Percentiles rank a stretch among this genome's conserved stretches.
Conservation (phyloP, 2,888 invertebrate genomes). For the Heliconius hortense region DNA sequence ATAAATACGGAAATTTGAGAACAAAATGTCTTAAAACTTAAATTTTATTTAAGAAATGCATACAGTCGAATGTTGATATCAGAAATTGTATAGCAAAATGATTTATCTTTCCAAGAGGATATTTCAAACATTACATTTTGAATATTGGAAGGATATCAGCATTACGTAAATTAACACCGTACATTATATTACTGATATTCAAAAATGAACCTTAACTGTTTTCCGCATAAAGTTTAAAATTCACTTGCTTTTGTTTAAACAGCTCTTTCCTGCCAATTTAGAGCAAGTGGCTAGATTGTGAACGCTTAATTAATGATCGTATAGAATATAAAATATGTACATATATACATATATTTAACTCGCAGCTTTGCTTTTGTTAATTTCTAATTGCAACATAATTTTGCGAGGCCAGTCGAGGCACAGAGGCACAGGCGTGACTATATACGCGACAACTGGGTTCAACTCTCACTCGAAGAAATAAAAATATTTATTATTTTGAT, state of each 20-base stretch:
- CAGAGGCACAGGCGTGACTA: too few species aligned
- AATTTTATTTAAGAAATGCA: not conserved
- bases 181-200: not conserved
- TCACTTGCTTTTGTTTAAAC: not conserved
- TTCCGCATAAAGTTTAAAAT: not conserved
- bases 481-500: too few species aligned
- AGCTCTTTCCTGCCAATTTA: constrained; percentile 8
- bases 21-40: not conserved
- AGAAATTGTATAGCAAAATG: not conserved
- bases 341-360: not conserved
- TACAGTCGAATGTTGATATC: not conserved
- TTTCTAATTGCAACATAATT: not conserved
- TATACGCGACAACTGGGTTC: too few species aligned
- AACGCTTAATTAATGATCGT: constrained; percentile 14
- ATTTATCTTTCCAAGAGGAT: not conserved
- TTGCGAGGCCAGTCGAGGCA: not conserved
- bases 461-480: too few species aligned
- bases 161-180: constrained; percentile 16
- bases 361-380: not conserved
- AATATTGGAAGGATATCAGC: constrained; percentile 18
- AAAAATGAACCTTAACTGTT: not conserved
- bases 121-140: constrained; percentile 1
- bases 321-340: not conserved
- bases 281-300: constrained; percentile 16
- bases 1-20: not conserved